Conservation (phyloP, 2,797 vertebrate genomes). For the Sciaenops ocellatus region DNA sequence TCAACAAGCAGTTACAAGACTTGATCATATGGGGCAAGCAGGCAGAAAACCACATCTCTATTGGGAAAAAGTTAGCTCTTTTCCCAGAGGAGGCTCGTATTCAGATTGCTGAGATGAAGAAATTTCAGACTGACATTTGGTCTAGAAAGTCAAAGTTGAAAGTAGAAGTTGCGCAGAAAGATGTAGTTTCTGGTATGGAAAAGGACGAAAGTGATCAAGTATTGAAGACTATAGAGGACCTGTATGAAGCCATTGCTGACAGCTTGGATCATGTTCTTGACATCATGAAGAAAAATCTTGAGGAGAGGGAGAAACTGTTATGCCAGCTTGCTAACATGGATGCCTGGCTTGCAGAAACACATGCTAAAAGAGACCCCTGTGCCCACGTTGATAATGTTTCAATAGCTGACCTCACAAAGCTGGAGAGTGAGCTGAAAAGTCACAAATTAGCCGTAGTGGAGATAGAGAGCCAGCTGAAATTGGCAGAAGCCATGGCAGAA, state of each 20-base stretch:
- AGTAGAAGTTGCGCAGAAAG: slow-evolving; percentile 78
- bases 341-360: slow-evolving; percentile 77
- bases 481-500: slow-evolving; percentile 79
- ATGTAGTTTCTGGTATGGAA: slow-evolving; percentile 60
- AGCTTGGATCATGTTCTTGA: slow-evolving; percentile 83
- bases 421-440: slow-evolving; percentile 73
- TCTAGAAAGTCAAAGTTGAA: slow-evolving; percentile 79
- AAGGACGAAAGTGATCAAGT: slow-evolving; percentile 75
- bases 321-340: slow-evolving; percentile 83
- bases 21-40: slow-evolving; percentile 87
- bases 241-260: slow-evolving; percentile 84
- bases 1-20: slow-evolving; percentile 84
- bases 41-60: slow-evolving; percentile 75
- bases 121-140: slow-evolving; percentile 81
- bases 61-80: slow-evolving; percentile 82
- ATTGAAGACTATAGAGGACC: slow-evolving; percentile 81
- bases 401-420: slow-evolving; percentile 71
- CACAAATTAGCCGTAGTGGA: slow-evolving; percentile 81
- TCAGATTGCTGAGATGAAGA: slow-evolving; percentile 88
- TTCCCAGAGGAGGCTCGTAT: slow-evolving; percentile 86
- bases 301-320: slow-evolving; percentile 85
- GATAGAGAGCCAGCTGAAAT: slow-evolving; percentile 76
- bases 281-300: slow-evolving; percentile 84
- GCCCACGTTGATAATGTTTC: slow-evolving; percentile 68
- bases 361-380: slow-evolving; percentile 73